These are phyloP conservation scores for Pluvianellus socialis DNA, from an alignment of 2,113 vertebrate species.

Conservation along the genomic window DNA sequence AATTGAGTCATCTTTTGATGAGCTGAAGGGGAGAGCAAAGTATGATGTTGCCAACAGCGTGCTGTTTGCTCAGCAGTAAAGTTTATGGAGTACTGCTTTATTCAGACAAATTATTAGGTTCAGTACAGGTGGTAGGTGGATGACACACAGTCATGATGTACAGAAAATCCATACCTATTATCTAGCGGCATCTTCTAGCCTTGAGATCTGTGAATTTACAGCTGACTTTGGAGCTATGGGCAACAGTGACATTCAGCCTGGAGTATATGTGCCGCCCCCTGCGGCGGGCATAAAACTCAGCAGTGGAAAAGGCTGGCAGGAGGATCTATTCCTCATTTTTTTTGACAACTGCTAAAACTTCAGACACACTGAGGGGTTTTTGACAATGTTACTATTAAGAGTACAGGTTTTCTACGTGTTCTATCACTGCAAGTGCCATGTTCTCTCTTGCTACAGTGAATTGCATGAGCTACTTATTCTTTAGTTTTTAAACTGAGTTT, in stretches of 20 bases:
- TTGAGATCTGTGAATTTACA: not conserved
- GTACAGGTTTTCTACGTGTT: not conserved
- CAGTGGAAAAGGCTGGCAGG: not conserved
- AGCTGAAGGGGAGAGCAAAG: slow-evolving; percentile 13
- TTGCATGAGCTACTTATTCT: not conserved
- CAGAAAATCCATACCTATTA: slow-evolving; percentile 52
- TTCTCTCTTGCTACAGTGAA: not conserved
- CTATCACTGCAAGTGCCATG: not conserved
- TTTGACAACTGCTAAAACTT: not conserved
- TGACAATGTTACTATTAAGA: not conserved
- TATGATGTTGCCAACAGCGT: not conserved
- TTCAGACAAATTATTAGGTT: slow-evolving; percentile 41
- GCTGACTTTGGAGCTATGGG: not conserved
- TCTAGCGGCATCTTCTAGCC: not conserved
- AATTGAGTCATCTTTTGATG: slow-evolving; percentile 54
- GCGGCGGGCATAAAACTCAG: not conserved
- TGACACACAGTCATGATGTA: slow-evolving; percentile 11
- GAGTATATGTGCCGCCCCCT: not conserved
- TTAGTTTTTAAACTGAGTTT: not conserved
- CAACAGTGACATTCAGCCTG: not conserved
- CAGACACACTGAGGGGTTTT: too few species aligned
- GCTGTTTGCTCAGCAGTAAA: slow-evolving; percentile 61
- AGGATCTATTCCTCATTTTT: not conserved
- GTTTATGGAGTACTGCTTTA: slow-evolving; percentile 49
- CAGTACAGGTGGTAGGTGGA: slow-evolving; percentile 24